Conservation (phyloP, 2,888 invertebrate species). For the Hermaeophaga mercurialis region DNA sequence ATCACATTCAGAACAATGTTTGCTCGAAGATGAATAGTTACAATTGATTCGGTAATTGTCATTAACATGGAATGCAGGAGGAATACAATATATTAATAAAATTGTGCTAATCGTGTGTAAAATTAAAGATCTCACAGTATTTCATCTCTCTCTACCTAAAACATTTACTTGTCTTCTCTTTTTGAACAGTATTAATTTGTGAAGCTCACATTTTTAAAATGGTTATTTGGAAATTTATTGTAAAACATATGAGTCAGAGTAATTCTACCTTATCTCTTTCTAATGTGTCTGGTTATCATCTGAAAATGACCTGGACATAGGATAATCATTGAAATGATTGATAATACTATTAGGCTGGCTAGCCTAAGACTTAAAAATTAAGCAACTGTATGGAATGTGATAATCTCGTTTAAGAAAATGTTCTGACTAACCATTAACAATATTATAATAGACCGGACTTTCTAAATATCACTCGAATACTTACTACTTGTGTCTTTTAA, state of each 20-base stretch:
- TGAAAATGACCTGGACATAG: constrained; percentile 14
- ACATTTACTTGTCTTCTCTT: too few species aligned
- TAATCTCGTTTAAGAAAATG: constrained; percentile 19
- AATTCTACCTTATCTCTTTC: constrained; percentile 8
- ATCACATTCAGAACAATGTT: too few species aligned
- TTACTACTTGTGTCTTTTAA: constrained; percentile 1
- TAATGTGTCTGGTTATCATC: constrained; percentile 16
- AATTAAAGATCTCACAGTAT: too few species aligned
- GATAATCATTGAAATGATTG: constrained; percentile 19
- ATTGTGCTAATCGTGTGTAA: too few species aligned
- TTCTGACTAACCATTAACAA: constrained; percentile 18
- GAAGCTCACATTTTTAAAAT: too few species aligned
- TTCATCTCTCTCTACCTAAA: too few species aligned
- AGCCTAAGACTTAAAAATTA: constrained; percentile 13
- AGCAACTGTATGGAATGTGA: constrained; percentile 21
- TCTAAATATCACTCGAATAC: constrained; percentile 12
- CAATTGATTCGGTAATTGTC: too few species aligned
- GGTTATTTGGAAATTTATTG: too few species aligned
- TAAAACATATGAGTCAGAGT: constrained; percentile 9
- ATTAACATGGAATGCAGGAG: too few species aligned
- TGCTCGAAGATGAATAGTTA: too few species aligned
- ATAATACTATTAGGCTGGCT: constrained; percentile 20
- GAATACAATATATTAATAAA: too few species aligned
- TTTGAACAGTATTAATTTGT: too few species aligned
- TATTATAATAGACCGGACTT: constrained; percentile 16